Evolutionary conservation across 2,888 invertebrate genomes (phyloP), one percentile per base, ranked within the genome.

Genomic region (Oligia strigilis): DNA sequence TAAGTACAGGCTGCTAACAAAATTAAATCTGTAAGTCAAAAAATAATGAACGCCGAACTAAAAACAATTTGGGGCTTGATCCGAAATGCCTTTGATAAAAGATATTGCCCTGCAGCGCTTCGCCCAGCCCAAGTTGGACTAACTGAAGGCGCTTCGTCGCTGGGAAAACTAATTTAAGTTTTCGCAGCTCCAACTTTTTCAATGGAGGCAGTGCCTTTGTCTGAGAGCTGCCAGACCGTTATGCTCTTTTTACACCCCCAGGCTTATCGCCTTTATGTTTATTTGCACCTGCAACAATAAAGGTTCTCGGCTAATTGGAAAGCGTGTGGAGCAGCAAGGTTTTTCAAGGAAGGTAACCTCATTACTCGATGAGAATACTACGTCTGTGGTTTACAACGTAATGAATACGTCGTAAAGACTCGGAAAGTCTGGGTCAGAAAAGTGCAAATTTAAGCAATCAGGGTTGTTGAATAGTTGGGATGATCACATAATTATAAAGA

Each of bases 131-230:
- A 74, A 84, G 69, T 85, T 83, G 75, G 72, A 29, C 69, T 60
- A 66, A 72, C 74, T 72, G 70, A 76, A 82, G 82, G 77, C 79
- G 72, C 75, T 81, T 75, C 83, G 74, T 72, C 83, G 83, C 80
- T 84, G 80, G 70, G 89, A 91, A 90, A 95, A 94, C 93, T 94
- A 94, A 95, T 95, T 94, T 93, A 95, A 94, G 90, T 93, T 92
- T 90, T 89, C 89, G 84, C 83, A 81, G 88, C 79, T 72, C 49
- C 90, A 95, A 95, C 90, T 94, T 94, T 94, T 94, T 94, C 93
- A 94, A 93, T 93, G 90, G 86, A 82, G 73, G 78, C 84, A 49
- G 40, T 13, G 76, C 75, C 81, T 84, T 87, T 90, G 87, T 88
- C 82, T 84, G 80, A n/a, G 71, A 78, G 60, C 72, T 19, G 23